Evolutionary conservation across 2,888 invertebrate species (phyloP).

Genomic region (Agrochola macilenta): DNA sequence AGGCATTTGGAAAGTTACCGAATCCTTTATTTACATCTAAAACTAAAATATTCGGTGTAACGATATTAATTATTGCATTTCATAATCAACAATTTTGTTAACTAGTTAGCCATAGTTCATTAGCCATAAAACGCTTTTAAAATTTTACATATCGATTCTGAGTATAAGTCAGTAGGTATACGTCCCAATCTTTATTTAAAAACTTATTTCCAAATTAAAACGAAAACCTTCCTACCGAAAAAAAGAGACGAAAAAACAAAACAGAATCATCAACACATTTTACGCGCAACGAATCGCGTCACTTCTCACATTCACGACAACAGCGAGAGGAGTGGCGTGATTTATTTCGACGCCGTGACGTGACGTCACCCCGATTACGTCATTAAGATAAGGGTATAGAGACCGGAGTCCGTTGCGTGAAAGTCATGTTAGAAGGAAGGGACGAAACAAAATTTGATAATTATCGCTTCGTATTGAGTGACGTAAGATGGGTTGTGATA

Average conservation of each 20-base stretch:
- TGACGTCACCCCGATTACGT: conserved; percentile 59
- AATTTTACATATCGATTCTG: neutral
- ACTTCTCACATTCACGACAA: conserved; percentile 35
- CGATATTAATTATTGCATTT: no score
- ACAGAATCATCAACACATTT: conserved; percentile 33
- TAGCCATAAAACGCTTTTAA: no score
- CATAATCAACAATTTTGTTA: no score
- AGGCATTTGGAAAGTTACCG: no score
- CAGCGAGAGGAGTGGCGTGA: conserved; percentile 45
- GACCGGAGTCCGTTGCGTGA: conserved; percentile 37
- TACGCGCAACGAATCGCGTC: conserved; percentile 24
- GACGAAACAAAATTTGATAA: conserved; percentile 44
- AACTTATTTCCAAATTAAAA: neutral
- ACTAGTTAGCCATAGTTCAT: no score
- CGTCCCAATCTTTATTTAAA: neutral
- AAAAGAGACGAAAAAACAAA: conserved; percentile 14
- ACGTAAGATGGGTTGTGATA: conserved; percentile 35
- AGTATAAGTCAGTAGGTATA: neutral
- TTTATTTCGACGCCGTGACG: conserved; percentile 48
- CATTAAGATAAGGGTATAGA: conserved; percentile 59
- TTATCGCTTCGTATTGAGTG: conserved; percentile 41
- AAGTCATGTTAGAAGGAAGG: conserved; percentile 11
- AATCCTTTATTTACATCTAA: no score
- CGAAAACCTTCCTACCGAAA: neutral
- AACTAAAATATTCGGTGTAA: no score